phyloP scores from a whole-genome alignment of 2,888 invertebrate genomes.

The Eustalomyia histrio region DNA sequence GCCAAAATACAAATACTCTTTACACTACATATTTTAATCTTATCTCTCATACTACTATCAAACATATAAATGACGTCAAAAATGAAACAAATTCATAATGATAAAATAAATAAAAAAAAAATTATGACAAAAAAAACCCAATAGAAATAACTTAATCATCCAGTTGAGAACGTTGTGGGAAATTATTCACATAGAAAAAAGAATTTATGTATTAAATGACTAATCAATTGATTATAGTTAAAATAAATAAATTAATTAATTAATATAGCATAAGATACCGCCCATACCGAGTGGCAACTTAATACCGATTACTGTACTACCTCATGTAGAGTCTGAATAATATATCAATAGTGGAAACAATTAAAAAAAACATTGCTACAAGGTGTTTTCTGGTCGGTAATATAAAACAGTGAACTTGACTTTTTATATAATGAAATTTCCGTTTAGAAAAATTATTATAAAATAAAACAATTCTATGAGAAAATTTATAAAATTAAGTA shows the following conservation, averaged over 20 bases:
- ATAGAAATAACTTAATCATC: conserved; percentile 17
- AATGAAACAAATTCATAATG: conserved; percentile 10
- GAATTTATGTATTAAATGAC: conserved; percentile 44
- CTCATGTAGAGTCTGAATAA: not conserved
- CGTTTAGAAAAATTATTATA: conserved; percentile 19
- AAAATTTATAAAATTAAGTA: not conserved
- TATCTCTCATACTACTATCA: not conserved
- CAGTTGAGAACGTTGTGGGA: conserved; percentile 12
- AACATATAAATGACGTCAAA: conserved; percentile 38
- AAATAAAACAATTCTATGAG: not conserved
- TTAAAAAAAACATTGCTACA: not conserved
- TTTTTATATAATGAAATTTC: conserved; percentile 32
- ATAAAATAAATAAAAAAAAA: conserved; percentile 10
- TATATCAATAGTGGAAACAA: not conserved
- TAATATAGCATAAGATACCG: conserved; percentile 46
- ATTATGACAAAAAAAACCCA: conserved; percentile 9
- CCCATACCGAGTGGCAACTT: conserved; percentile 14
- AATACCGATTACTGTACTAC: not conserved
- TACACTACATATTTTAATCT: not conserved
- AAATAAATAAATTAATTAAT: conserved; percentile 50
- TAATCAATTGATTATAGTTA: conserved; percentile 60
- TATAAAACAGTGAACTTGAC: conserved; percentile 58
- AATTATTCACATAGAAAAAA: conserved; percentile 9
- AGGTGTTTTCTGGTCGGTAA: conserved; percentile 1
- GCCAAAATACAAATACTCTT: conserved; percentile 28